Evolutionary conservation across 2,113 vertebrate species (phyloP), one percentile per base, ranked within the genome.

Genomic region (Oryzias celebensis): DNA sequence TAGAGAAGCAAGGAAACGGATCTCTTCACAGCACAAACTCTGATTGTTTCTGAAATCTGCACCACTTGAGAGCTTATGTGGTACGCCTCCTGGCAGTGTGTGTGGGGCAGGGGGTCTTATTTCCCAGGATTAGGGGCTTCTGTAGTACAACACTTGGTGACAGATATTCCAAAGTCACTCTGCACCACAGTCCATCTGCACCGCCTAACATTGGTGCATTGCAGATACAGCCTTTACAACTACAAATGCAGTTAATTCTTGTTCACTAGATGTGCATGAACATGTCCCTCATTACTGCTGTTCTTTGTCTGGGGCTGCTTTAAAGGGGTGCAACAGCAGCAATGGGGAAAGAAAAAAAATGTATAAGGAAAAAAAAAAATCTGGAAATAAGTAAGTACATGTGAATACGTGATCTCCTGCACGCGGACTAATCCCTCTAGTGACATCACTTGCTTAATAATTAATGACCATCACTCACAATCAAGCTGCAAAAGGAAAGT

Each of bases 191-290:
- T 83, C 62, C 73, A 78, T 78, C 84, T 87, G 88, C 82, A 81
- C 76, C 69, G 82, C 77, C 73, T 77, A 67, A 64, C 75, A 71
- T 54, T 56, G 87, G 72, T 89, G 88, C 85, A 90, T 78, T 90
- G 82, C 88, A 90, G 88, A 86, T 85, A 65, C 66, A 81, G 77
- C 58, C 55, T 75, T 71, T 64, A 73, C 73, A 64, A 76, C 71
- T 53, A 60, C 63, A 74, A 70, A 76, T 42, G 62, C 78, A 73
- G 64, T 46, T 36, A 7, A 43, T 63, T 47, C 7, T 14, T 53
- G 20, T 55, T 28, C 45, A 31, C 50, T 28, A 62, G 67, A 67
- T 59, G 47, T 68, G 68, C 68, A 80, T 78, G 85, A 85, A 87
- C 85, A 87, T 82, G 85, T 85, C 52, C 68, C 24, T 55, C 17